These are phyloP conservation scores for Eupithecia exiguata DNA, from an alignment of 2,888 invertebrate genomes.

Conservation along the genomic window DNA sequence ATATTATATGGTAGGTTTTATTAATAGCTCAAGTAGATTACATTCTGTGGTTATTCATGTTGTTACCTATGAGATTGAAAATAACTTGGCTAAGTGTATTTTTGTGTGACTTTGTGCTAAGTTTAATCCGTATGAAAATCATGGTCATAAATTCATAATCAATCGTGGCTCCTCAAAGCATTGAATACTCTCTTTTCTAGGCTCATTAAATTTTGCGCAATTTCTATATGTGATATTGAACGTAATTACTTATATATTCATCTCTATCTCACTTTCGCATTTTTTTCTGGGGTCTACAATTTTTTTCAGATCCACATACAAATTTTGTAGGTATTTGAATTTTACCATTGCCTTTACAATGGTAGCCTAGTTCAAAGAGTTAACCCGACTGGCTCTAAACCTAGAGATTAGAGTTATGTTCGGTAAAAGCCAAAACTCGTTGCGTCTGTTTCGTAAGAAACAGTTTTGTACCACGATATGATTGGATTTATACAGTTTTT, in stretches of 20 bases:
- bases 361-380: background rate
- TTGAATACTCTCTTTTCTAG: background rate
- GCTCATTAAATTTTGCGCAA: background rate
- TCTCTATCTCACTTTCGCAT: background rate
- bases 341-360: background rate
- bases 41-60: background rate
- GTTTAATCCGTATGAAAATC: background rate
- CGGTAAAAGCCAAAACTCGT: conserved; percentile 53
- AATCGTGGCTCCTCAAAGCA: background rate
- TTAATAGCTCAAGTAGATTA: conserved; percentile 54
- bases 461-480: conserved; percentile 72
- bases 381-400: conserved; percentile 1
- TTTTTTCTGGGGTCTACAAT: background rate
- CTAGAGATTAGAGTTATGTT: background rate
- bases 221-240: background rate
- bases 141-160: background rate
- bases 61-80: background rate
- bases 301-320: background rate
- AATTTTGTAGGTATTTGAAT: background rate
- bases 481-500: conserved; percentile 48
- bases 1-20: conserved; percentile 10
- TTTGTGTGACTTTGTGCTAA: background rate
- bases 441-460: conserved; percentile 78
- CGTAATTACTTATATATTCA: too few species aligned
- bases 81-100: background rate